phyloP scores from a whole-genome alignment of 1,140 invertebrate genomes.

The Notospermus geniculatus region DNA sequence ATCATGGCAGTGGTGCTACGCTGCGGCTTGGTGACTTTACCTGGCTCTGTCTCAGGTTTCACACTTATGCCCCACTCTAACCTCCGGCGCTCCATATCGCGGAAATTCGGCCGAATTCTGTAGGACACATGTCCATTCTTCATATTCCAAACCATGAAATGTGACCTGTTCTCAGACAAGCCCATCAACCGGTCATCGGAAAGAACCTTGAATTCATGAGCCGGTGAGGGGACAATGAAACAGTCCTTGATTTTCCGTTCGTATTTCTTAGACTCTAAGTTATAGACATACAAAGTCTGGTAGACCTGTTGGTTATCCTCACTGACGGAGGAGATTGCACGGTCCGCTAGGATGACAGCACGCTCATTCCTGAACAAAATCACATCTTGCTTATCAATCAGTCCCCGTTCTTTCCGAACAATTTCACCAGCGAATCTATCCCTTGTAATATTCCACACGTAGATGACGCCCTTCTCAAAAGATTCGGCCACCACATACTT shows the following conservation, averaged over 20 bases:
- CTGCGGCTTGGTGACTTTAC: not conserved
- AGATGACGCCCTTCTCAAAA: slow-evolving; percentile 45
- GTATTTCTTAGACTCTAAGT: slow-evolving; percentile 42
- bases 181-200: slow-evolving; percentile 46
- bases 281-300: slow-evolving; percentile 45
- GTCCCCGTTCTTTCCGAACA: slow-evolving; percentile 41
- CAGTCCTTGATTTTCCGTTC: slow-evolving; percentile 40
- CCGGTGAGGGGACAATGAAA: slow-evolving; percentile 44
- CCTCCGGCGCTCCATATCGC: slow-evolving; percentile 30
- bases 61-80: slow-evolving; percentile 14
- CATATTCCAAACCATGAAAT: slow-evolving; percentile 52
- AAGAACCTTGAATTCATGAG: slow-evolving; percentile 48
- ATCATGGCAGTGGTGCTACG: slow-evolving; percentile 32
- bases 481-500: slow-evolving; percentile 46
- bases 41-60: not conserved
- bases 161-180: slow-evolving; percentile 43
- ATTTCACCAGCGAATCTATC: slow-evolving; percentile 37
- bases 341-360: slow-evolving; percentile 46
- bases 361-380: slow-evolving; percentile 43
- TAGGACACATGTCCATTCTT: slow-evolving; percentile 37
- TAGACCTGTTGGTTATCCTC: slow-evolving; percentile 44
- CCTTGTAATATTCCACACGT: slow-evolving; percentile 50
- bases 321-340: slow-evolving; percentile 35
- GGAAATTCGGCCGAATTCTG: slow-evolving; percentile 43
- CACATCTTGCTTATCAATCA: slow-evolving; percentile 41